These are phyloP conservation scores for Teleopsis dalmanni DNA, from an alignment of 1,140 invertebrate genomes.

Conservation along the genomic window DNA sequence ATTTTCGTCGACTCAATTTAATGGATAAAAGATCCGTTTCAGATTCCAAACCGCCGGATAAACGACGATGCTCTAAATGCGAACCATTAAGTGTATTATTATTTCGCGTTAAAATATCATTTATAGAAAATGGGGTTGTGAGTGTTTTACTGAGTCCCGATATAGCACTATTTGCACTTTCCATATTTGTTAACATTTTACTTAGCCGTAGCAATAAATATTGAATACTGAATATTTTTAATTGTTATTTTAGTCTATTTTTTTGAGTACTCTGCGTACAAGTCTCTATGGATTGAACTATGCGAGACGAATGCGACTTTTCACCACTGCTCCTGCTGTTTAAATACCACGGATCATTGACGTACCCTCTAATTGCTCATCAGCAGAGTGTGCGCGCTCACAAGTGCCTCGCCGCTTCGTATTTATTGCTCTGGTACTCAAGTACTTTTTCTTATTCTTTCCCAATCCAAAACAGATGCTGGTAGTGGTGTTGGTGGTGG, in stretches of 20 bases:
- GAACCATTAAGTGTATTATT: slow-evolving; percentile 24
- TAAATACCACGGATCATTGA: not conserved
- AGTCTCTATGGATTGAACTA: not conserved
- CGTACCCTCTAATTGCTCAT: too few species aligned
- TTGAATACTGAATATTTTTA: slow-evolving; percentile 10
- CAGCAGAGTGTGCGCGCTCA: too few species aligned
- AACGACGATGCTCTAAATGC: slow-evolving; percentile 19
- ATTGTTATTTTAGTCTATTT: slow-evolving; percentile 4
- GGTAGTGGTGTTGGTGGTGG: too few species aligned
- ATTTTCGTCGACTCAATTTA: too few species aligned
- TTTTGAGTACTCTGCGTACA: not conserved
- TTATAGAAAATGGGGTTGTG: slow-evolving; percentile 65
- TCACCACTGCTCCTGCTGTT: too few species aligned
- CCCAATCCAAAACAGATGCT: too few species aligned
- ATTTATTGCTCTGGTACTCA: too few species aligned
- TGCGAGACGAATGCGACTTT: too few species aligned
- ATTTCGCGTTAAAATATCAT: slow-evolving; percentile 61
- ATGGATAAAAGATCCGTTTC: slow-evolving; percentile 12
- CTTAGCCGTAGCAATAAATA: slow-evolving; percentile 13
- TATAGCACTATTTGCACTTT: slow-evolving; percentile 26
- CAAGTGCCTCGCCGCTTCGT: too few species aligned
- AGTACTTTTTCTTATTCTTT: too few species aligned
- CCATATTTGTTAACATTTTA: slow-evolving; percentile 26
- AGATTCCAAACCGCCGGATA: slow-evolving; percentile 25
- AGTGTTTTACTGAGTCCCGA: slow-evolving; percentile 30